Percentiles rank a stretch among this genome's conserved stretches.
phyloP scores from a whole-genome alignment of 2,113 vertebrate genomes.

The Trochalopteron elliotii region DNA sequence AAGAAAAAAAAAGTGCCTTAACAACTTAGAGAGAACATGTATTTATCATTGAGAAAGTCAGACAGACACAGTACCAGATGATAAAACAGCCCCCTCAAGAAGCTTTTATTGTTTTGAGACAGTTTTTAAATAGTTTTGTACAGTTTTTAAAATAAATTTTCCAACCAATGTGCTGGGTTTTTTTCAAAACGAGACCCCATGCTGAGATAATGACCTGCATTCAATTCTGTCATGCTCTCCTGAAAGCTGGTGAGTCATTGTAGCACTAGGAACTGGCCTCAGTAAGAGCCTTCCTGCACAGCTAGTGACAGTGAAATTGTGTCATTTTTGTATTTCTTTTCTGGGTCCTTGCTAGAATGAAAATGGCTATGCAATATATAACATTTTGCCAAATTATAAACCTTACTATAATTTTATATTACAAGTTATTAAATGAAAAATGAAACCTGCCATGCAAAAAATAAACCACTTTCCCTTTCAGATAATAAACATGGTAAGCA shows the following conservation, averaged over 20 bases:
- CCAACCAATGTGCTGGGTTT: background rate
- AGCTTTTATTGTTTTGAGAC: background rate
- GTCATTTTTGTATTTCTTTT: background rate
- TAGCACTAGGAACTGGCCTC: background rate
- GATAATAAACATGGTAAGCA: background rate
- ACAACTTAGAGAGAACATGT: background rate
- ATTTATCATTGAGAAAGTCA: background rate
- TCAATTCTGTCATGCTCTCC: background rate
- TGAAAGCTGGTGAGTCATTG: background rate
- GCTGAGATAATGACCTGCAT: background rate
- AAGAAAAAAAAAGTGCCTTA: background rate
- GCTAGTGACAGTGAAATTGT: background rate
- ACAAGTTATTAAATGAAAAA: background rate
- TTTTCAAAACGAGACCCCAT: background rate
- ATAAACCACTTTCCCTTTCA: background rate
- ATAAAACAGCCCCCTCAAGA: background rate
- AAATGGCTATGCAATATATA: background rate
- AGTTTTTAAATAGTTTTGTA: no score
- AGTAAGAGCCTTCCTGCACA: background rate
- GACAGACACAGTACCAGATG: background rate
- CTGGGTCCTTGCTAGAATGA: background rate
- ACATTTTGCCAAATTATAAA: background rate
- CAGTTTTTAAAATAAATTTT: background rate
- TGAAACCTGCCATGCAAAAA: background rate
- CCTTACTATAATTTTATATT: background rate